Percentiles rank a stretch among this genome's conserved stretches.
phyloP scores from a whole-genome alignment of 2,797 vertebrate species.

The Eulemur mongoz region DNA sequence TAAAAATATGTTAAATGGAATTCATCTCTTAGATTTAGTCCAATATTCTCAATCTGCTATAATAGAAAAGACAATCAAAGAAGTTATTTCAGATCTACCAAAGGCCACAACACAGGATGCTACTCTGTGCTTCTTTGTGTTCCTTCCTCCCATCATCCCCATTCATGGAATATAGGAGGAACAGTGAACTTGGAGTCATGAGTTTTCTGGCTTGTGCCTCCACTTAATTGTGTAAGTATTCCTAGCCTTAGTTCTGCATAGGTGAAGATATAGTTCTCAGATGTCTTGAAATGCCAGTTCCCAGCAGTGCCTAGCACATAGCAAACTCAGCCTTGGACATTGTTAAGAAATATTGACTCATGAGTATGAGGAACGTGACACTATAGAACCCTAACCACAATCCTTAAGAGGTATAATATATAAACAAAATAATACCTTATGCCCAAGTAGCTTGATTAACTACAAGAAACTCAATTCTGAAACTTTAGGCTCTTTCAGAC shows the following conservation, averaged over 20 bases:
- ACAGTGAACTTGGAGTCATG: background rate
- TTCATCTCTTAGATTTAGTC: background rate
- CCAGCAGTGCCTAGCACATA: background rate
- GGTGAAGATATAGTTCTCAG: background rate
- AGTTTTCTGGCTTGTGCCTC: background rate
- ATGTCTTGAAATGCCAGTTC: background rate
- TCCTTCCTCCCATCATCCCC: background rate
- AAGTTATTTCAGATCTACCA: constrained; percentile 14
- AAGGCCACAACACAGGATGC: background rate
- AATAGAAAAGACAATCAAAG: background rate
- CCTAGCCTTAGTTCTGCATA: background rate
- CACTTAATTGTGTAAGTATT: background rate
- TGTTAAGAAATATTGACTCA: constrained; percentile 16
- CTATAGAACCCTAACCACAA: background rate
- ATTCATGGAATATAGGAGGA: background rate
- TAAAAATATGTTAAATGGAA: constrained; percentile 7
- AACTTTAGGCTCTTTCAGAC: background rate
- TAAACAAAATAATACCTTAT: constrained; percentile 25
- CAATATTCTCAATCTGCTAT: background rate
- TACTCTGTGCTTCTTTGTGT: background rate
- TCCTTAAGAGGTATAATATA: background rate
- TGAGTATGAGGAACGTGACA: background rate
- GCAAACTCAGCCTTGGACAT: background rate
- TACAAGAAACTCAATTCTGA: background rate
- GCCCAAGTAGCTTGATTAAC: background rate